These are phyloP conservation scores for Keiferia lycopersicella DNA, from an alignment of 2,888 invertebrate genomes.

Conservation along the genomic window DNA sequence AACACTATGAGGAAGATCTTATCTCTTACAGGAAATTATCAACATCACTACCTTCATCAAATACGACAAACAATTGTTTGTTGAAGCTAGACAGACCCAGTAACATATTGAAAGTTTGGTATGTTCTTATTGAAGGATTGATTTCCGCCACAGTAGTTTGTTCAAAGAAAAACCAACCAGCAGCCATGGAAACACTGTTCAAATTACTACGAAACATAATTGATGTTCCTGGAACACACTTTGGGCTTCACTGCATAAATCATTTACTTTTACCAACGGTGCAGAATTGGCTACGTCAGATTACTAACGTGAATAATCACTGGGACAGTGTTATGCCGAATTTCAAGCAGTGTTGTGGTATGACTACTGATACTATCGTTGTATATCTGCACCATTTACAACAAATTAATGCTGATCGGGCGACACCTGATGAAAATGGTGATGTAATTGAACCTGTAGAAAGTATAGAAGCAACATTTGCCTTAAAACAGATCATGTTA, in stretches of 20 bases:
- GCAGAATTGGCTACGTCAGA: slow-evolving; percentile 94
- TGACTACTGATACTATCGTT: slow-evolving; percentile 95
- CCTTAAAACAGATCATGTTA: slow-evolving; percentile 91
- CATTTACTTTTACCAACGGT: slow-evolving; percentile 95
- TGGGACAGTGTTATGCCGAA: slow-evolving; percentile 91
- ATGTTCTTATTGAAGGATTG: slow-evolving; percentile 92
- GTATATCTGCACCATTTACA: slow-evolving; percentile 90
- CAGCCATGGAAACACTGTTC: slow-evolving; percentile 93
- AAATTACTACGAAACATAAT: slow-evolving; percentile 89
- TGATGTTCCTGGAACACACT: slow-evolving; percentile 91
- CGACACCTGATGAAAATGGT: slow-evolving; percentile 62
- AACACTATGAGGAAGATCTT: slow-evolving; percentile 84
- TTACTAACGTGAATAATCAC: slow-evolving; percentile 85
- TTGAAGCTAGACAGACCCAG: slow-evolving; percentile 88
- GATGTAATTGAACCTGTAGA: slow-evolving; percentile 81
- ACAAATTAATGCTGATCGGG: slow-evolving; percentile 77
- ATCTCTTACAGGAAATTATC: slow-evolving; percentile 84
- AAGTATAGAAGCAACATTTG: slow-evolving; percentile 83
- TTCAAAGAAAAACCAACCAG: slow-evolving; percentile 93
- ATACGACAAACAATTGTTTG: slow-evolving; percentile 79
- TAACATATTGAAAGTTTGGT: slow-evolving; percentile 95
- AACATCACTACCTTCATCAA: slow-evolving; percentile 73
- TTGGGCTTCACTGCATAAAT: slow-evolving; percentile 95
- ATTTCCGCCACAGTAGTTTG: slow-evolving; percentile 91
- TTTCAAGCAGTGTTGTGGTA: slow-evolving; percentile 96